Evolutionary conservation across 2,888 invertebrate species (phyloP).

Genomic region (Auanema freiburgensis): DNA sequence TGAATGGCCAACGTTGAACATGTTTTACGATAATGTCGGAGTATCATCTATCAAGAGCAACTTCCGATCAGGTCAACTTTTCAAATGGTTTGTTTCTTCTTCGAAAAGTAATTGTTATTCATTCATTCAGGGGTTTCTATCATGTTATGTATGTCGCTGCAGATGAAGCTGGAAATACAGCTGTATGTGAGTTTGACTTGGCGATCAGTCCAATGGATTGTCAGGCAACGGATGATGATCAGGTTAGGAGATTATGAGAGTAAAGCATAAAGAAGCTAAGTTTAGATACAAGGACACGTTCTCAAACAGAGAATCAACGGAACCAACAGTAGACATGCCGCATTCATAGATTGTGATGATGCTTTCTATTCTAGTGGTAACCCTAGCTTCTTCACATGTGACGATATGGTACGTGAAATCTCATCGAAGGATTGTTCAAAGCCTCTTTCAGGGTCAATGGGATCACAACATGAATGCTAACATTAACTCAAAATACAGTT

Average conservation of each 20-base stretch:
- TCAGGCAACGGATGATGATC: neutral
- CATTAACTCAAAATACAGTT: neutral
- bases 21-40: conserved; percentile 16
- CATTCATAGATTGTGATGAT: conserved; percentile 7
- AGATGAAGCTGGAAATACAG: conserved; percentile 34
- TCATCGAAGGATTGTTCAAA: neutral
- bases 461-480: conserved; percentile 8
- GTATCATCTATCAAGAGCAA: conserved; percentile 14
- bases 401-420: conserved; percentile 6
- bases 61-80: conserved; percentile 12
- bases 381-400: conserved; percentile 15
- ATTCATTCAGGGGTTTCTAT: conserved; percentile 26
- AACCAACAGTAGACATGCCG: conserved; percentile 1
- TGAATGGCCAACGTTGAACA: conserved; percentile 6
- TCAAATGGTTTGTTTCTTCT: conserved; percentile 11
- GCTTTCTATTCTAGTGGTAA: neutral
- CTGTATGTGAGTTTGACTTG: conserved; percentile 29
- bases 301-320: conserved; percentile 1
- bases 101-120: neutral
- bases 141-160: conserved; percentile 28
- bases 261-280: neutral
- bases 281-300: conserved; percentile 7
- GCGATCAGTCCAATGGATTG: conserved; percentile 22
- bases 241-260: conserved; percentile 6
- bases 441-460: conserved; percentile 17